Evolutionary conservation across 2,888 invertebrate genomes (phyloP).

Genomic region (Meliscaeva auricollis): DNA sequence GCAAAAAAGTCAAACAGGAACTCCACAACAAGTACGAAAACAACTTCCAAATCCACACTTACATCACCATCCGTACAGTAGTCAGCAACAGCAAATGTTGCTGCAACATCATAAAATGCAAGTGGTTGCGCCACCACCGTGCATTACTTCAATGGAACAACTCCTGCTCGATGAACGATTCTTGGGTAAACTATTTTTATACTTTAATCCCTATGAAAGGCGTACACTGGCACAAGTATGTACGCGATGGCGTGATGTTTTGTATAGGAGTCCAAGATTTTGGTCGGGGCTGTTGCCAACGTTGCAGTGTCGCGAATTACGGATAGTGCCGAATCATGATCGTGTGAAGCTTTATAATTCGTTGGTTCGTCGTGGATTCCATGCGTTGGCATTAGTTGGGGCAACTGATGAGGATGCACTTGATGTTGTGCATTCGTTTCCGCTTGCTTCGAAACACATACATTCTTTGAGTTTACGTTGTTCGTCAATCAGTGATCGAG

Average conservation of each 20-base stretch:
- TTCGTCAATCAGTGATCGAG: conserved; percentile 95
- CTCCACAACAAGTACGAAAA: conserved; percentile 83
- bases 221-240: conserved; percentile 93
- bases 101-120: conserved; percentile 78
- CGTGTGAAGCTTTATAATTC: conserved; percentile 90
- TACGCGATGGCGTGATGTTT: conserved; percentile 93
- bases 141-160: conserved; percentile 89
- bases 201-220: conserved; percentile 91
- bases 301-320: conserved; percentile 93
- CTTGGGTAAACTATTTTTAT: conserved; percentile 92
- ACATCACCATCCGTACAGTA: conserved; percentile 82
- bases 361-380: conserved; percentile 93
- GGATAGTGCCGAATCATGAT: conserved; percentile 86
- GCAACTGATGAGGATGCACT: conserved; percentile 95
- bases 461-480: conserved; percentile 94
- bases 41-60: conserved; percentile 83
- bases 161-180: conserved; percentile 94
- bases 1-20: conserved; percentile 80
- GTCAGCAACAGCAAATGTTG: conserved; percentile 67
- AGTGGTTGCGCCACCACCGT: conserved; percentile 84
- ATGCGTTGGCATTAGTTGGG: conserved; percentile 92
- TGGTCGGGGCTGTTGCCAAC: conserved; percentile 95
- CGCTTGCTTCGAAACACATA: conserved; percentile 92
- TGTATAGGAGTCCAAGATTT: conserved; percentile 94
- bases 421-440: conserved; percentile 94